A percentile compares a stretch with the other conserved stretches of the same genome.
Conservation (phyloP, 64 coral and sea anemone species). For the Montipora cactus region DNA sequence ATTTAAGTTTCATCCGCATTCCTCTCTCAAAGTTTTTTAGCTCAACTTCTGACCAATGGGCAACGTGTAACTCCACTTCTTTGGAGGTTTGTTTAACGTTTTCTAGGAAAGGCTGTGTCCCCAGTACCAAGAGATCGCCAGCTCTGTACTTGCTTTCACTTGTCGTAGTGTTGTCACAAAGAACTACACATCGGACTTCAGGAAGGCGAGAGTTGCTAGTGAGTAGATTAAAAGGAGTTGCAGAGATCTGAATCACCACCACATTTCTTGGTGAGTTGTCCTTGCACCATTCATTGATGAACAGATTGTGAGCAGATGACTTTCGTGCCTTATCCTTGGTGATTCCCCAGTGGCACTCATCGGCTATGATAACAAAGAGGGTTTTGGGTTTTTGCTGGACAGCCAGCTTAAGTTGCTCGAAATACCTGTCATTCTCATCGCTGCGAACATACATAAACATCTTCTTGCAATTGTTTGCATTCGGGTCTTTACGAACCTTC, state of each 20-base stretch:
- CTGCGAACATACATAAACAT: conserved; percentile 81
- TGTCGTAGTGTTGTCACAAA: not conserved
- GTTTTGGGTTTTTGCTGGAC: conserved; percentile 57
- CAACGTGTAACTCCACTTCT: too few species aligned
- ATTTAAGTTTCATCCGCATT: too few species aligned
- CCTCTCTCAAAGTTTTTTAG: too few species aligned
- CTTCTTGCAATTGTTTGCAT: not conserved
- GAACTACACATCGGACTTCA: not conserved
- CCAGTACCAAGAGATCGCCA: not conserved
- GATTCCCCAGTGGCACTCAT: conserved; percentile 84
- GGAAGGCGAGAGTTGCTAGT: not conserved
- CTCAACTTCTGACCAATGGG: too few species aligned
- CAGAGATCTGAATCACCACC: not conserved
- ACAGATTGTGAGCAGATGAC: conserved; percentile 63
- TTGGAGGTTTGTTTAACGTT: too few species aligned
- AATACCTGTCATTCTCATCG: conserved; percentile 39
- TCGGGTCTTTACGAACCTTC: not conserved
- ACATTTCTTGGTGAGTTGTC: not conserved
- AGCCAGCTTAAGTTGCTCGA: conserved; percentile 32
- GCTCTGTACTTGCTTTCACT: not conserved
- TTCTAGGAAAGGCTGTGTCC: too few species aligned
- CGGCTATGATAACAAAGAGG: conserved; percentile 63
- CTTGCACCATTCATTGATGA: too few species aligned
- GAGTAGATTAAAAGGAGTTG: not conserved
- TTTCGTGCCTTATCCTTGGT: conserved; percentile 54